phyloP scores from a whole-genome alignment of 2,113 vertebrate genomes.

The Grantiella picta region DNA sequence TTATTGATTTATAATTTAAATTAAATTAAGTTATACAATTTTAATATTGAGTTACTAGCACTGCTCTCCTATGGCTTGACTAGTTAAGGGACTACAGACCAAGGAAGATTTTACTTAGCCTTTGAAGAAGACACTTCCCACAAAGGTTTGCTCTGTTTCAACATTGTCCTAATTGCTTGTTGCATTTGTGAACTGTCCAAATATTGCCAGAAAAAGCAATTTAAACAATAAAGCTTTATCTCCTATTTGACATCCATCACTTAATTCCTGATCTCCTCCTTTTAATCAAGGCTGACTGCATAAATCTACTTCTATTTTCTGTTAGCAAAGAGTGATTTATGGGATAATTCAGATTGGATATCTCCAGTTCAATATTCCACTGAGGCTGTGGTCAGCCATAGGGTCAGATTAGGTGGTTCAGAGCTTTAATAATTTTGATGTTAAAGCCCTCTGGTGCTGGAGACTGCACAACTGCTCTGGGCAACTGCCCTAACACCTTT shows the following conservation, averaged over 20 bases:
- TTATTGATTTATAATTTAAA: neutral
- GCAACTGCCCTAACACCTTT: neutral
- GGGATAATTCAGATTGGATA: neutral
- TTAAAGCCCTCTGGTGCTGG: neutral
- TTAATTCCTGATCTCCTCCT: neutral
- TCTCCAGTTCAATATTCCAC: neutral
- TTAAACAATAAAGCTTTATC: neutral
- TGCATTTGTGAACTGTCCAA: neutral
- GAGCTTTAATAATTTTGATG: neutral
- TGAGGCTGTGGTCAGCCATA: neutral
- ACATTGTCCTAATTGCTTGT: fast-evolving
- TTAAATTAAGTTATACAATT: neutral
- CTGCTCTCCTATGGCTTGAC: neutral
- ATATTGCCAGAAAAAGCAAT: neutral
- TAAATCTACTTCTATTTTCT: neutral
- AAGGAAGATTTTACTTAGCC: neutral
- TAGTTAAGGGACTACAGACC: neutral
- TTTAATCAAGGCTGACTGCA: neutral
- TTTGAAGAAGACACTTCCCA: neutral
- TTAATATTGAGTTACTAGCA: neutral
- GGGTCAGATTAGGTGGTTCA: neutral
- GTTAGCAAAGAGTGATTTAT: neutral
- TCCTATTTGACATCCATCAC: neutral
- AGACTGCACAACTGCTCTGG: neutral
- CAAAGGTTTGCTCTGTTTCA: neutral